Base-by-base conservation (phyloP, 2,797 vertebrate genomes). In the Pseudochirops corinnae region DNA sequence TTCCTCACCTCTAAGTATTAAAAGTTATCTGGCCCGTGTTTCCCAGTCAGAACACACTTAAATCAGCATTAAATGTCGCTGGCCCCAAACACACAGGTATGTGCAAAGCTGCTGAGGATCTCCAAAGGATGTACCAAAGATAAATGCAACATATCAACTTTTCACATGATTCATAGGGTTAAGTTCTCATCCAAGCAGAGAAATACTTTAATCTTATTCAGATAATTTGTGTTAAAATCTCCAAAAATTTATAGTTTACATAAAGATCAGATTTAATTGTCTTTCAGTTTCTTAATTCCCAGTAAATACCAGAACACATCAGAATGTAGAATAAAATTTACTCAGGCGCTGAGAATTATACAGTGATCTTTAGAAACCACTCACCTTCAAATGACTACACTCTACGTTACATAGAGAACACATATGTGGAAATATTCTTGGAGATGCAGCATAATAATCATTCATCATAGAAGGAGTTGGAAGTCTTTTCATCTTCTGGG, bases 381-480 rank as follows among this genome's bases (percentile, higher is more conserved):
- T 99, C 99, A 99, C 99, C 99, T 99, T 99, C 98, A 99, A 99
- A 97, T 98, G 98, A 98, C 98, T 98, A 99, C 99, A 99, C 98
- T 99, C 99, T 99, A 99, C 97, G 99, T 99, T 99, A 99, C 99
- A 99, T 97, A 99, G 99, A 99, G 99, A 99, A 99, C 99, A 99
- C 98, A 99, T 99, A 99, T 99, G 99, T 91, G 99, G 99, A 99
- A 99, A 99, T 98, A 99, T 98, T 99, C 99, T 99, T 24, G 99
- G 99, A 56, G 99, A 99, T 0, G 99, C 98, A 1, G 99, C 99
- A 26, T 99, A 99, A 98, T 99, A 99, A 99, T 99, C 99, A 52
- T 99, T 99, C 99, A 99, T 99, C 99, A 99, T 99, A 94, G 99
- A 99, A 0, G 98, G 98, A 0, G 99, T 99, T 50, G 99, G 99